Evolutionary conservation across 2,888 invertebrate species (phyloP).

Genomic region (Pyrrhia umbra): DNA sequence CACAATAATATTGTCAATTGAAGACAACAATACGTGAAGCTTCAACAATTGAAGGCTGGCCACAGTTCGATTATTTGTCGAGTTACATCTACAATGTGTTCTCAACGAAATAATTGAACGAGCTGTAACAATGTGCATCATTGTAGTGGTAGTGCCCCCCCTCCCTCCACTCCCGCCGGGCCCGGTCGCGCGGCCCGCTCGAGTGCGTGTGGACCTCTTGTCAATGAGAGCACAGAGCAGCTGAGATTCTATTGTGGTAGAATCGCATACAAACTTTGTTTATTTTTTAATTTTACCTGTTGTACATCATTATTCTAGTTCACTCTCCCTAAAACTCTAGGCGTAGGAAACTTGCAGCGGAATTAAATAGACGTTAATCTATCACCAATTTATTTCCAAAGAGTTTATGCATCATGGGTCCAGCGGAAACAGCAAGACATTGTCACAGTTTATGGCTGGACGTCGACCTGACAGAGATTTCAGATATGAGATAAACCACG

Average conservation of each 20-base stretch:
- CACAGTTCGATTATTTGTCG: constrained; percentile 39
- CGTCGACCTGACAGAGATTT: too few relatives aligned
- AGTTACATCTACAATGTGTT: constrained; percentile 36
- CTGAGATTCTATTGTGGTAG: constrained; percentile 9
- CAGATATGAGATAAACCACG: too few relatives aligned
- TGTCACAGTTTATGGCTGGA: too few relatives aligned
- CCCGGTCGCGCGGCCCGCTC: constrained; percentile 1
- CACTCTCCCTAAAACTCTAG: too few relatives aligned
- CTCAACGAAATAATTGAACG: constrained; percentile 52
- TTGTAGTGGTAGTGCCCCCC: neutral
- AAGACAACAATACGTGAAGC: constrained; percentile 14
- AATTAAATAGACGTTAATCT: too few relatives aligned
- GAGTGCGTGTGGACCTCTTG: constrained; percentile 41
- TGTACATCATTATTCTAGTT: neutral
- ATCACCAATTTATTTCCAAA: too few relatives aligned
- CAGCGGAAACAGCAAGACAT: too few relatives aligned
- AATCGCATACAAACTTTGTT: constrained; percentile 16
- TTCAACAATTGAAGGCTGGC: constrained; percentile 12
- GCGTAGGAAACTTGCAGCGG: too few relatives aligned
- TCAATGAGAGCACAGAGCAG: constrained; percentile 19
- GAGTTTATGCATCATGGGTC: too few relatives aligned
- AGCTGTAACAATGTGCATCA: constrained; percentile 39
- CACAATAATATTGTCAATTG: neutral
- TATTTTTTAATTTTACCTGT: constrained; percentile 7
- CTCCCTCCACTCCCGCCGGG: too few relatives aligned